These are phyloP conservation scores for Drymonia ruficornis DNA, from an alignment of 2,888 invertebrate genomes.

Conservation along the genomic window DNA sequence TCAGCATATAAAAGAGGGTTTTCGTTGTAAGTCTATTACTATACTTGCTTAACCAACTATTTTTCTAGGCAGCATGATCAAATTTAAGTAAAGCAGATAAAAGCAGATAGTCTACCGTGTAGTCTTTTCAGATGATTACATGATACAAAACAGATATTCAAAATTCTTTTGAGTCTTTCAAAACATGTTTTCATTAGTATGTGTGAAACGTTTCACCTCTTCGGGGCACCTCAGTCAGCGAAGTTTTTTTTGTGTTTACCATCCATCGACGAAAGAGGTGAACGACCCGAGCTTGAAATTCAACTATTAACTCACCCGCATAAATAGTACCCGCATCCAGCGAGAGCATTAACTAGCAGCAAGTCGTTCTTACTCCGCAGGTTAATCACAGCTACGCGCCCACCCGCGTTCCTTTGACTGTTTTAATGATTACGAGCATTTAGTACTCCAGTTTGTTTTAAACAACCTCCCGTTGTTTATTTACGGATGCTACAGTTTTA, in stretches of 20 bases:
- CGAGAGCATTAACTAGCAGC: slow-evolving; percentile 34
- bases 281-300: slow-evolving; percentile 57
- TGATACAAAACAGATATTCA: too few relatives aligned
- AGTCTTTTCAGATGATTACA: too few relatives aligned
- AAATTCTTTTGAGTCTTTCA: neutral
- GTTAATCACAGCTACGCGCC: slow-evolving; percentile 43
- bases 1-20: too few relatives aligned
- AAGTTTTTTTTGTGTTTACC: slow-evolving; percentile 41
- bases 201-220: slow-evolving; percentile 31
- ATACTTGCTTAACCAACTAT: too few relatives aligned
- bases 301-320: slow-evolving; percentile 50
- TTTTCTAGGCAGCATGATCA: too few relatives aligned
- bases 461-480: slow-evolving; percentile 35
- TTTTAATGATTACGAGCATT: slow-evolving; percentile 53
- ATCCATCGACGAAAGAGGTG: slow-evolving; percentile 51
- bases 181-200: slow-evolving; percentile 10
- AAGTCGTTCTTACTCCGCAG: slow-evolving; percentile 45
- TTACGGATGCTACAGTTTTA: slow-evolving; percentile 24
- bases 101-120: too few relatives aligned
- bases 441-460: slow-evolving; percentile 34
- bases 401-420: slow-evolving; percentile 54
- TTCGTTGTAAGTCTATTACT: too few relatives aligned
- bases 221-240: slow-evolving; percentile 18
- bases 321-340: slow-evolving; percentile 42
- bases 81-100: too few relatives aligned